Evolutionary conservation across 2,888 invertebrate species (phyloP).

Genomic region (Clitarchus hookeri): DNA sequence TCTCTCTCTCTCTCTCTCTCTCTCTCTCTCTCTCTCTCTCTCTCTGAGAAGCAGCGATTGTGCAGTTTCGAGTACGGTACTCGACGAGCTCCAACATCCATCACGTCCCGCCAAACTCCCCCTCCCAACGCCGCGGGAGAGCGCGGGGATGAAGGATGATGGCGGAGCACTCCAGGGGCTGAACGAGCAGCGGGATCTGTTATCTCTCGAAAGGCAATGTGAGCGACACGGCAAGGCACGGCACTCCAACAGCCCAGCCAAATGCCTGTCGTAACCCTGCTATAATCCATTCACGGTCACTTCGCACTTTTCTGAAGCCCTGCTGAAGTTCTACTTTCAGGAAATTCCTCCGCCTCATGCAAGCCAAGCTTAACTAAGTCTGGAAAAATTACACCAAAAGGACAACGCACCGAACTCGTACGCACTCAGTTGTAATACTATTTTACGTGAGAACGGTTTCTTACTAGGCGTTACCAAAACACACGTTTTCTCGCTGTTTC

Average conservation of each 20-base stretch:
- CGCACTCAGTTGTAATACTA: no score
- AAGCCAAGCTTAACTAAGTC: no score
- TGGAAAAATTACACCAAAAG: no score
- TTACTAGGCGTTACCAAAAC: no score
- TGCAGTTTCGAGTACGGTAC: not conserved
- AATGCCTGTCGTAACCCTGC: not conserved
- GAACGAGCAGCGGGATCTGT: not conserved
- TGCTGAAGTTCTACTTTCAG: no score
- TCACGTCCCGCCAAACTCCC: not conserved
- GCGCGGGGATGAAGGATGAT: not conserved
- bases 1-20: not conserved
- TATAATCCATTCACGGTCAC: no score
- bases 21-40: not conserved
- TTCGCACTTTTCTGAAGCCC: no score
- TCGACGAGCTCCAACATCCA: not conserved
- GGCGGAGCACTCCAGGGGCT: not conserved
- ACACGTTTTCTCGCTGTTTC: no score
- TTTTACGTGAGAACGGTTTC: no score
- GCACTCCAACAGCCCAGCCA: not conserved
- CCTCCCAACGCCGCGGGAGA: not conserved
- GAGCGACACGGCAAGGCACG: not conserved
- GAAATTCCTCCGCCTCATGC: no score
- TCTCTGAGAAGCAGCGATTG: not conserved
- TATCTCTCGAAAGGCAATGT: not conserved
- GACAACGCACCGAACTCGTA: no score